Conservation (phyloP, 2,888 invertebrate species). For the Xestia rhomboidea region DNA sequence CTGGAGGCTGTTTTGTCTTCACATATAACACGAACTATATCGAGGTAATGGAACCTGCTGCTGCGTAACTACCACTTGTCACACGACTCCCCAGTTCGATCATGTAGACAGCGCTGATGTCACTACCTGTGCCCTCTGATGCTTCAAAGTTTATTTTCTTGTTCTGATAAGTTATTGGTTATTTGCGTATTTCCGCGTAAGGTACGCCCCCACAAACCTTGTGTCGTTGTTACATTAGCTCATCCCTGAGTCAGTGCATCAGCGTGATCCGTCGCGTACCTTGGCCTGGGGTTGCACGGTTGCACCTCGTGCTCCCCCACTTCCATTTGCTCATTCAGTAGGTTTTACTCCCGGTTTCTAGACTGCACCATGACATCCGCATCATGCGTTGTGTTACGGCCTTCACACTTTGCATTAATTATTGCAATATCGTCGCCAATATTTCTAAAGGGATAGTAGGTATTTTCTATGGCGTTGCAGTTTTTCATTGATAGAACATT, state of each 20-base stretch:
- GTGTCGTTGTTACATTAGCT: background rate
- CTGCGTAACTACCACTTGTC: background rate
- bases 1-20: background rate
- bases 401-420: conserved; percentile 17
- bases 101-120: background rate
- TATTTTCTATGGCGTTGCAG: background rate
- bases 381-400: background rate
- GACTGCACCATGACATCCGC: background rate
- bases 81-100: background rate
- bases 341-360: conserved; percentile 19
- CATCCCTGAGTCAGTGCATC: background rate
- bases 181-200: background rate
- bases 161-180: background rate
- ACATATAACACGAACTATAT: background rate
- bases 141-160: background rate
- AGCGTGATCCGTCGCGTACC: conserved; percentile 3
- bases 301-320: too few relatives aligned
- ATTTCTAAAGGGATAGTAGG: background rate
- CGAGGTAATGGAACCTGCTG: background rate
- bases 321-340: conserved; percentile 1
- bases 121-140: background rate
- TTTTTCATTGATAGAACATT: background rate
- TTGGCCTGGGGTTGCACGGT: background rate
- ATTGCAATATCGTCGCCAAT: conserved; percentile 4
- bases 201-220: background rate